phyloP scores from a whole-genome alignment of 2,888 invertebrate species.

The Chelonus formosanus region DNA sequence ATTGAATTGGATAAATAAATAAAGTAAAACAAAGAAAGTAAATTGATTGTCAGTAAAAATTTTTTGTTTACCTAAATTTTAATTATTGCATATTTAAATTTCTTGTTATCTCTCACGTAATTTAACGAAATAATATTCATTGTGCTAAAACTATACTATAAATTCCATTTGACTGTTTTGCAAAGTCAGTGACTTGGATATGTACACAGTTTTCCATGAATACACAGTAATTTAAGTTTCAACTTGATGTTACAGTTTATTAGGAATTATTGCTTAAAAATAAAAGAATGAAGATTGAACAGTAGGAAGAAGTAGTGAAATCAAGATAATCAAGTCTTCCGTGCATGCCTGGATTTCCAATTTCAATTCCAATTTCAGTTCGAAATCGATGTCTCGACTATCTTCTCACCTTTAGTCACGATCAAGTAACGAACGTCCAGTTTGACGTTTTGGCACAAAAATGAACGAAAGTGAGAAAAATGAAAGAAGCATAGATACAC shows the following conservation, averaged over 20 bases:
- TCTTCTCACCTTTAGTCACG: background rate
- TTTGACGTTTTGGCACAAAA: background rate
- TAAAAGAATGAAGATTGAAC: background rate
- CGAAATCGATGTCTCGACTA: conserved; percentile 32
- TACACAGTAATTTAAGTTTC: background rate
- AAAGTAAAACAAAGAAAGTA: no score
- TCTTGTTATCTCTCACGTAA: no score
- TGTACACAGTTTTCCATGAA: no score
- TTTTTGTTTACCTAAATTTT: no score
- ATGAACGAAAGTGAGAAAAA: conserved; percentile 25
- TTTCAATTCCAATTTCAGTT: conserved; percentile 50
- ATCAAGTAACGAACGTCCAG: no score
- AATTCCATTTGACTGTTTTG: no score
- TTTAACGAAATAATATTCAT: no score
- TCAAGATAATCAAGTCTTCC: background rate
- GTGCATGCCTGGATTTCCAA: conserved; percentile 41
- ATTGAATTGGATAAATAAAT: no score
- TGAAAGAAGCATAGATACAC: conserved; percentile 4
- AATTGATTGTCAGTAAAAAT: no score
- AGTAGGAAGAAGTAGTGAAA: conserved; percentile 1
- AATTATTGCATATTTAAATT: no score
- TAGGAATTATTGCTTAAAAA: conserved; percentile 2
- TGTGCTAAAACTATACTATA: no score
- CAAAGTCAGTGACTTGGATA: no score
- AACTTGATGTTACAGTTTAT: background rate